Conservation (phyloP, 2,113 vertebrate species). For the Mustelus asterias region DNA sequence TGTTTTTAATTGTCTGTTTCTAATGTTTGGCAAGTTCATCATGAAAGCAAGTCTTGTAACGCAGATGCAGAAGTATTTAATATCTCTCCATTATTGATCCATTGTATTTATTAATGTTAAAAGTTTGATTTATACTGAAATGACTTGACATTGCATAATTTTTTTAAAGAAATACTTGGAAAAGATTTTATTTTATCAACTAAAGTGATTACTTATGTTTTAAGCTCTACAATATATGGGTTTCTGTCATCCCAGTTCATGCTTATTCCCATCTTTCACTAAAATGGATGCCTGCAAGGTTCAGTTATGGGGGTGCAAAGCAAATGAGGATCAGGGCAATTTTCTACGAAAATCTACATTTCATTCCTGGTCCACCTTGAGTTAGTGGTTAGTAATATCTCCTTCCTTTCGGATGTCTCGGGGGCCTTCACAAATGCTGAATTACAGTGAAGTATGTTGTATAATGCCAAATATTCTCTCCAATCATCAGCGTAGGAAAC, state of each 20-base stretch:
- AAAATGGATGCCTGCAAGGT: background rate
- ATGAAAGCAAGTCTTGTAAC: background rate
- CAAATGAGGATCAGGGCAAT: background rate
- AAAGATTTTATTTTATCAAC: background rate
- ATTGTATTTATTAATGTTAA: background rate
- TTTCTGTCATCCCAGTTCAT: background rate
- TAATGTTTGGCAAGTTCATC: background rate
- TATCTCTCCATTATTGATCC: background rate
- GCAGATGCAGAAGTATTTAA: background rate
- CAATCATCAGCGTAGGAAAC: background rate
- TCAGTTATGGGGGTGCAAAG: background rate
- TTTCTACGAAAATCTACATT: background rate
- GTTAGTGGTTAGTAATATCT: background rate
- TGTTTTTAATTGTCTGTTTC: too few species aligned
- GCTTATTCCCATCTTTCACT: background rate
- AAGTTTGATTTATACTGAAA: background rate
- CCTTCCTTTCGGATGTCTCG: background rate
- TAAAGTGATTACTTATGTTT: too few species aligned
- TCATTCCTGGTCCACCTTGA: background rate
- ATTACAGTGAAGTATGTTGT: background rate
- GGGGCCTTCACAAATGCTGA: background rate
- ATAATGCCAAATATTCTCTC: background rate
- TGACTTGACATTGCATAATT: background rate
- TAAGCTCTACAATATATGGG: too few species aligned
- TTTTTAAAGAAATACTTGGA: background rate